Base-by-base conservation (phyloP, 2,797 vertebrate genomes). In the Nothura maculosa region DNA sequence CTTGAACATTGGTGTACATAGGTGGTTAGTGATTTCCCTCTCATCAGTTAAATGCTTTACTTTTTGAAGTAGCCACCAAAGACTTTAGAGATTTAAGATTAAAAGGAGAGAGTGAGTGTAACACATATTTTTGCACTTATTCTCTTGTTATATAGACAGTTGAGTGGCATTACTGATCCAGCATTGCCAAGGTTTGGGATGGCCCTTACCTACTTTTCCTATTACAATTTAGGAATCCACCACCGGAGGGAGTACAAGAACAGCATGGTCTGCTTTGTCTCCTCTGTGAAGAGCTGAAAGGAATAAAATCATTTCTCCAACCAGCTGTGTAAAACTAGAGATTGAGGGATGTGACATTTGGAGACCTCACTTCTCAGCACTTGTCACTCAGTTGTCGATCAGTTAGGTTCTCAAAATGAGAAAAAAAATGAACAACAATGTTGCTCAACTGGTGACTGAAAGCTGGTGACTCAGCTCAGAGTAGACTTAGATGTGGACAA, bases 191-290 rank as follows among this genome's bases (percentile, higher is more conserved):
- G 13, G 27, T 0, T 28, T 14, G 8, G 21, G 16, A 30, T 17
- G 30, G 50, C 73, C 11, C 63, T 24, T 28, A 32, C n/a, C 48
- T 34, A 12, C 10, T n/a, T 17, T 8, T 76, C 38, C 12, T 58
- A 0, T 6, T 21, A 27, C 34, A 12, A 52, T 93, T 86, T 74
- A 12, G 25, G 17, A n/a, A 58, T 82, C 12, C 8, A 10, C 97
- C 97, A 95, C 95, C 11, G 45, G 97, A 93, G 96, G 97, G 97
- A 67, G 96, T 70, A 30, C 74, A 32, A 86, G 86, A 90, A 89
- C 48, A 87, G 81, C 81, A 21, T 19, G 3, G 63, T 24, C 20
- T 54, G 42, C 57, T 45, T 40, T 0, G 5, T 45, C 36, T 28
- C 28, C 22, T 11, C 32, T 6, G 72, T 45, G 69, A 21, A 55